Evolutionary conservation across 2,113 vertebrate species (phyloP).

Genomic region (Ammodytes dubius): DNA sequence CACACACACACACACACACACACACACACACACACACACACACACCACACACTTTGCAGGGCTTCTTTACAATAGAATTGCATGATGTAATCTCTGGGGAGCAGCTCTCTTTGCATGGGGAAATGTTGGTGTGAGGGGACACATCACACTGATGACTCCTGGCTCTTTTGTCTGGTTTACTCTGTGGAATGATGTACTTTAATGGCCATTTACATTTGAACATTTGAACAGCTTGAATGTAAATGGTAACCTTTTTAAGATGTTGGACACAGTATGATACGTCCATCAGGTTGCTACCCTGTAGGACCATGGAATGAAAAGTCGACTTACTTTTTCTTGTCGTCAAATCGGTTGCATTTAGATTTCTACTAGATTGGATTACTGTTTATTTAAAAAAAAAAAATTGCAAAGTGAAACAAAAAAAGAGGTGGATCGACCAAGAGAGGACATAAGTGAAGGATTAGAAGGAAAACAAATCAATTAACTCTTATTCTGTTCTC

Average conservation of each 20-base stretch:
- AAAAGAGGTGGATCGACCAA: not conserved
- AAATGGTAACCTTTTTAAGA: conserved; percentile 25
- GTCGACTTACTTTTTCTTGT: not conserved
- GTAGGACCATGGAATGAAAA: conserved; percentile 56
- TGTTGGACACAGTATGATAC: conserved; percentile 30
- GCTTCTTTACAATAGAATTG: conserved; percentile 72
- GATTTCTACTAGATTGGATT: not conserved
- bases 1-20: conserved; percentile 9
- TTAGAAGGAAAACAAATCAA: not conserved
- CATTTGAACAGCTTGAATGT: conserved; percentile 15
- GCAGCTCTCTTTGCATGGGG: conserved; percentile 66
- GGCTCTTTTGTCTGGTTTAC: conserved; percentile 39
- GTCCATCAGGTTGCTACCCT: conserved; percentile 72
- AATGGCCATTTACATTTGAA: conserved; percentile 14
- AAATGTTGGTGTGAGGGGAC: conserved; percentile 54
- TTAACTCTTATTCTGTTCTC: not conserved
- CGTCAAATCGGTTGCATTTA: not conserved
- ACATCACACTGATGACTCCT: conserved; percentile 43
- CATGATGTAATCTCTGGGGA: conserved; percentile 75
- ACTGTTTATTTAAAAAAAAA: not conserved
- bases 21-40: conserved; percentile 20
- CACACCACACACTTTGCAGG: conserved; percentile 59
- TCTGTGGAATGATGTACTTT: conserved; percentile 35
- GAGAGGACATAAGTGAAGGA: not conserved
- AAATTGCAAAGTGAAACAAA: not conserved